Base-by-base conservation (phyloP, 2,113 vertebrate genomes). In the Cinclus cinclus region DNA sequence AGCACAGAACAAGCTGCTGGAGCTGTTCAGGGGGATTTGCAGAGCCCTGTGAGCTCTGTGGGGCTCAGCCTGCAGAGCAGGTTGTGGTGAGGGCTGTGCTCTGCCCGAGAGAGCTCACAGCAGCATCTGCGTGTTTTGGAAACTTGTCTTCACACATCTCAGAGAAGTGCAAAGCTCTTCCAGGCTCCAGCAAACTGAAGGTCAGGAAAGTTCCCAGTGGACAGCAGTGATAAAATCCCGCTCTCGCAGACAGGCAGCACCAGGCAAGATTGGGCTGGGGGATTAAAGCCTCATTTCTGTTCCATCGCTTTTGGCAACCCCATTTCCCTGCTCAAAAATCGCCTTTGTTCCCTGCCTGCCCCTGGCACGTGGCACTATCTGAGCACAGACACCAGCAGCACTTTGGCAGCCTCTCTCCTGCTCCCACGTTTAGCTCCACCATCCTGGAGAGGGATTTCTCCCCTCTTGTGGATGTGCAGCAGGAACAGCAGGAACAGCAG, bases 251-350 rank as follows among this genome's bases (percentile, higher is more conserved):
- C 75, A 83, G 88, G 83, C 76, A 17, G 59, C 52, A 67, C 64
- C 6, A 10, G 78, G 75, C 30, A 83, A 50, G 88, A 89, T 60
- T 58, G 94, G 92, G 65, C 83, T 84, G 94, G 69, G 79, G 95
- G 88, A 97, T 96, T 96, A 96, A 96, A 96, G 87, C 46, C 73
- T 96, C 95, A 92, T 95, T 96, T 92, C 92, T 96, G 69, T 92
- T 94, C 68, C 80, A 79, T 84, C 71, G 96, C 69, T 87, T 82
- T 53, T 76, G 86, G 88, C 94, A 89, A 78, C 82, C 92, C 93
- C 88, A 79, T 96, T 96, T 96, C 95, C 77, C 81, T 47, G 1
- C 58, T 87, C 93, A 94, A 93, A 96, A 94, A 97, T 94, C 11
- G 21, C 88, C 69, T 64, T 60, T 96, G 92, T 76, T 93, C 69